A percentile compares a stretch with the other conserved stretches of the same genome.
phyloP scores from a whole-genome alignment of 2,888 invertebrate species.

The Pyrochroa serraticornis region DNA sequence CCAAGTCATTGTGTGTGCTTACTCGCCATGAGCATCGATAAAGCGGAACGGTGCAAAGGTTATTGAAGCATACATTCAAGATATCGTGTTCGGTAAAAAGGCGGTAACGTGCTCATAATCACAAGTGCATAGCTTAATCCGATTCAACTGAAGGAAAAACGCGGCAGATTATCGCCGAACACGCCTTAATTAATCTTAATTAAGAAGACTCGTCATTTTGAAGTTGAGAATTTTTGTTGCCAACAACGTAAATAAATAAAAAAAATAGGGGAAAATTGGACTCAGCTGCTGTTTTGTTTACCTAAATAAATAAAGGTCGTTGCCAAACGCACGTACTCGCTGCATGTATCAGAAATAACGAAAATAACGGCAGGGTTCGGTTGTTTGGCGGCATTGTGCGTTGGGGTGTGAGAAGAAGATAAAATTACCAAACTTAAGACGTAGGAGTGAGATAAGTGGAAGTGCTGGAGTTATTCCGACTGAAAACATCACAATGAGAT shows the following conservation, averaged over 20 bases:
- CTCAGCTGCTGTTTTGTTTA: conserved; percentile 14
- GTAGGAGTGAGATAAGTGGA: conserved; percentile 46
- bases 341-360: conserved; percentile 32
- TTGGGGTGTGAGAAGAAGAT: conserved; percentile 37
- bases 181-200: conserved; percentile 3
- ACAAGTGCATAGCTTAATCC: conserved; percentile 6
- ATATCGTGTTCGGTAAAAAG: conserved; percentile 25
- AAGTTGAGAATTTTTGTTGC: neutral
- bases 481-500: conserved; percentile 47
- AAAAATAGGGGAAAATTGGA: conserved; percentile 1
- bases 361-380: conserved; percentile 28
- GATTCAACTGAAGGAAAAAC: conserved; percentile 14
- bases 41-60: conserved; percentile 36
- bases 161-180: neutral
- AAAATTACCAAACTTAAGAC: conserved; percentile 36
- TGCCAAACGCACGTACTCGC: conserved; percentile 31
- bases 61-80: conserved; percentile 35
- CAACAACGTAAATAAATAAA: neutral
- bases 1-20: conserved; percentile 37
- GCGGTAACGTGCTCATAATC: conserved; percentile 26
- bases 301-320: conserved; percentile 27
- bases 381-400: conserved; percentile 29
- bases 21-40: conserved; percentile 36
- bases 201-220: neutral
- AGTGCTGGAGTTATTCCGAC: conserved; percentile 43